Evolutionary conservation across 2,113 vertebrate genomes (phyloP).

Genomic region (Oreotrochilus melanogaster): DNA sequence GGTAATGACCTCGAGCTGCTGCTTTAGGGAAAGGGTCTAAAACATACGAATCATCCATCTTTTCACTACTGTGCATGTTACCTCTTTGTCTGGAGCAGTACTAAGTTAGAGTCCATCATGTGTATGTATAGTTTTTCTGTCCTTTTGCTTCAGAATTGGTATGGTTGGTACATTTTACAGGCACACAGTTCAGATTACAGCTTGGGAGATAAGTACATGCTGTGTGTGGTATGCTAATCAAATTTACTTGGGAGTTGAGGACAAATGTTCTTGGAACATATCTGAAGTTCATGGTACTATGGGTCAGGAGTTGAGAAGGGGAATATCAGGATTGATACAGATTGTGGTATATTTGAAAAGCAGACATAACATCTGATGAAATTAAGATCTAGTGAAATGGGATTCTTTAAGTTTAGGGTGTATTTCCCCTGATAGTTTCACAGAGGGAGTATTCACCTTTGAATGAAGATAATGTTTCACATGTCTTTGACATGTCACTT

Average conservation of each 20-base stretch:
- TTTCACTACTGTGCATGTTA: not conserved
- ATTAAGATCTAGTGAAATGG: not conserved
- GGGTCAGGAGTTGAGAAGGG: not conserved
- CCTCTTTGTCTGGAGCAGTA: not conserved
- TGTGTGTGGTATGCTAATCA: not conserved
- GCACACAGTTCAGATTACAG: not conserved
- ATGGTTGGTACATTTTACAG: not conserved
- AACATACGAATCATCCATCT: not conserved
- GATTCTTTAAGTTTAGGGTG: not conserved
- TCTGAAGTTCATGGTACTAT: rapidly evolving
- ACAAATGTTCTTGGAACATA: not conserved
- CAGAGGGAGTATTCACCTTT: not conserved
- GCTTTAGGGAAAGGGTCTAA: not conserved
- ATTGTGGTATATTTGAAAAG: not conserved
- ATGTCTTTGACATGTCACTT: not conserved
- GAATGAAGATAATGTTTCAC: not conserved
- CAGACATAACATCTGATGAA: not conserved
- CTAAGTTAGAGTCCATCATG: not conserved
- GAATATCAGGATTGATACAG: not conserved
- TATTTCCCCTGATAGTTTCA: not conserved
- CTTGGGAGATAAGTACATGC: not conserved
- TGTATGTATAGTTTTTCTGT: not conserved
- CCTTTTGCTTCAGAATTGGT: not conserved
- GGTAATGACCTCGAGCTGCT: not conserved
- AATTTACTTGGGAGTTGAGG: not conserved